These are phyloP conservation scores for Metaphire vulgaris DNA, from an alignment of 1,140 invertebrate species.

Conservation along the genomic window DNA sequence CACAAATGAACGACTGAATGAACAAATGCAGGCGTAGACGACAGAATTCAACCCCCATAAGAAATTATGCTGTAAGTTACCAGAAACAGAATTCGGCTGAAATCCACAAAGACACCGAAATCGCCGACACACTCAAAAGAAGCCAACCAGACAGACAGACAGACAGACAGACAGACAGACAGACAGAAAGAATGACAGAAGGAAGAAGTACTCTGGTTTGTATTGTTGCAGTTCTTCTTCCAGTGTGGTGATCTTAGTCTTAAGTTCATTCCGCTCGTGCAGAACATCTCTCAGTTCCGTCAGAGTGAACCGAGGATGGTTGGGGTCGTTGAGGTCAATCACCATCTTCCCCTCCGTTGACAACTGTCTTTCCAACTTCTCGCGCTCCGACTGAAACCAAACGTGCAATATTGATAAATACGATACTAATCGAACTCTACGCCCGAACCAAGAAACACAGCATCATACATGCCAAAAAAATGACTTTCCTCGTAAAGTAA, in stretches of 20 bases:
- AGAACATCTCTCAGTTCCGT: conserved; percentile 79
- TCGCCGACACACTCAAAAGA: no score
- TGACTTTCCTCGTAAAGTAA: no score
- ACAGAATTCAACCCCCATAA: no score
- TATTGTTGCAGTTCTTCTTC: conserved; percentile 76
- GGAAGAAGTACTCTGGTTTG: conserved; percentile 53
- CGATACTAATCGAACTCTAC: no score
- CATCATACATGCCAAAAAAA: no score
- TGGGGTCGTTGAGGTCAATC: conserved; percentile 58
- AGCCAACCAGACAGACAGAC: conserved; percentile 2
- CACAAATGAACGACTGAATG: not conserved
- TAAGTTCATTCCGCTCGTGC: conserved; percentile 79
- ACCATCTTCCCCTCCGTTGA: conserved; percentile 46
- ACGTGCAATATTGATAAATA: no score
- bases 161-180: conserved; percentile 22
- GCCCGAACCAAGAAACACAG: no score
- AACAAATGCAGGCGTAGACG: not conserved
- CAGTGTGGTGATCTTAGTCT: conserved; percentile 73
- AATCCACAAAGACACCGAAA: no score
- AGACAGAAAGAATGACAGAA: conserved; percentile 11
- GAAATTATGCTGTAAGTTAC: no score
- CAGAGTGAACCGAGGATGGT: conserved; percentile 80
- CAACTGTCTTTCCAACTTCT: conserved; percentile 36
- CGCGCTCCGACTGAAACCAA: conserved; percentile 29
- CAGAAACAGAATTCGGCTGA: no score